Evolutionary conservation across 2,113 vertebrate species (phyloP).

Genomic region (Xiphorhynchus elegans): DNA sequence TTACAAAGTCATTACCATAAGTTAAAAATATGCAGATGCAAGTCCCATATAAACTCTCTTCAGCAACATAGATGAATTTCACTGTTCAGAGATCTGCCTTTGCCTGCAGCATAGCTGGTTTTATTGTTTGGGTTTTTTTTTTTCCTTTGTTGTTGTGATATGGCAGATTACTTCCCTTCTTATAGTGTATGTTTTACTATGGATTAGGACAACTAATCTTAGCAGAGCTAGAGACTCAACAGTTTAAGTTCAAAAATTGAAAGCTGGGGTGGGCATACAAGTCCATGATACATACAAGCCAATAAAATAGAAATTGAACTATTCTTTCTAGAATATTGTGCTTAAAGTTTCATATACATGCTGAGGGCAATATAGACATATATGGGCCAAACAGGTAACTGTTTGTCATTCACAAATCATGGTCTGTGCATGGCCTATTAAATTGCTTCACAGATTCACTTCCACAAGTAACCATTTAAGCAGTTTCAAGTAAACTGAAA

Average conservation of each 20-base stretch:
- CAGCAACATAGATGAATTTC: neutral
- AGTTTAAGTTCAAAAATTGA: neutral
- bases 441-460: conserved; percentile 4
- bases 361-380: neutral
- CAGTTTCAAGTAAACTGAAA: neutral
- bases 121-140: neutral
- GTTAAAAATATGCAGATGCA: neutral
- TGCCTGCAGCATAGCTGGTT: neutral
- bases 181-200: neutral
- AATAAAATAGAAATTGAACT: neutral
- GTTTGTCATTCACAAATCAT: neutral
- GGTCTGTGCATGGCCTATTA: neutral
- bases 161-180: neutral
- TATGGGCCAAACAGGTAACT: neutral
- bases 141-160: neutral
- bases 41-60: neutral
- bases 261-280: neutral
- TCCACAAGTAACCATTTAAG: neutral
- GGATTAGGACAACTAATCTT: neutral
- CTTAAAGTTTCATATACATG: neutral
- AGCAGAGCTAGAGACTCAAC: neutral
- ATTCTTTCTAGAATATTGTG: neutral
- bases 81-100: neutral
- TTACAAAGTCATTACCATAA: neutral
- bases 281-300: neutral